These are phyloP conservation scores for Calosoma granatense DNA, from an alignment of 1,140 invertebrate species.

Conservation along the genomic window DNA sequence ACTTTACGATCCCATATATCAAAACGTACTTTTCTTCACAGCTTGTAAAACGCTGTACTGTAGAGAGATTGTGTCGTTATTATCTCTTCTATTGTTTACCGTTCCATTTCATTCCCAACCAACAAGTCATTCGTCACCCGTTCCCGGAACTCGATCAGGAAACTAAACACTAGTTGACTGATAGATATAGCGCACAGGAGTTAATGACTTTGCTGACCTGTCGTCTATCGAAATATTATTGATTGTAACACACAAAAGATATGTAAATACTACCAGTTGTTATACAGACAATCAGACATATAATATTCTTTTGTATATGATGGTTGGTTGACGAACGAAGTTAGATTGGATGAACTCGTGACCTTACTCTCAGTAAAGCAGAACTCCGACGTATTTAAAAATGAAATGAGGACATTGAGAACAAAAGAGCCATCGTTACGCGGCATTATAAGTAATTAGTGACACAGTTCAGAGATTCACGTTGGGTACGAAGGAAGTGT, in stretches of 20 bases:
- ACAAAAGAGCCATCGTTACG: background rate
- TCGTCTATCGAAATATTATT: no score
- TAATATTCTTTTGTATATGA: no score
- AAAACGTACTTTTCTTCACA: background rate
- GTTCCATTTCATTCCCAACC: no score
- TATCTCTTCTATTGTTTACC: constrained; percentile 6
- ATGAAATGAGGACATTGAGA: constrained; percentile 4
- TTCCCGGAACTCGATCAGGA: background rate
- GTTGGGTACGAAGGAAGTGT: background rate
- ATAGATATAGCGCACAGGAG: no score
- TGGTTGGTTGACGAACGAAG: no score
- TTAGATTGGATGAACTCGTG: no score
- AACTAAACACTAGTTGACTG: no score
- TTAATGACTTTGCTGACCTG: no score
- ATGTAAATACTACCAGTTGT: no score
- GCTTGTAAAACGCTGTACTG: background rate
- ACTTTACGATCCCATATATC: background rate
- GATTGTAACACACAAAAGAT: no score
- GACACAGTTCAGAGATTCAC: background rate
- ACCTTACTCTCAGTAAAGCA: background rate
- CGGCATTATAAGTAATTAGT: constrained; percentile 1
- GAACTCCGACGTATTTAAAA: background rate
- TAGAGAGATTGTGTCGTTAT: background rate
- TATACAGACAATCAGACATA: no score
- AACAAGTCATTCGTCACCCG: no score